phyloP scores from a whole-genome alignment of 2,113 vertebrate genomes.

The Cavia aperea region DNA sequence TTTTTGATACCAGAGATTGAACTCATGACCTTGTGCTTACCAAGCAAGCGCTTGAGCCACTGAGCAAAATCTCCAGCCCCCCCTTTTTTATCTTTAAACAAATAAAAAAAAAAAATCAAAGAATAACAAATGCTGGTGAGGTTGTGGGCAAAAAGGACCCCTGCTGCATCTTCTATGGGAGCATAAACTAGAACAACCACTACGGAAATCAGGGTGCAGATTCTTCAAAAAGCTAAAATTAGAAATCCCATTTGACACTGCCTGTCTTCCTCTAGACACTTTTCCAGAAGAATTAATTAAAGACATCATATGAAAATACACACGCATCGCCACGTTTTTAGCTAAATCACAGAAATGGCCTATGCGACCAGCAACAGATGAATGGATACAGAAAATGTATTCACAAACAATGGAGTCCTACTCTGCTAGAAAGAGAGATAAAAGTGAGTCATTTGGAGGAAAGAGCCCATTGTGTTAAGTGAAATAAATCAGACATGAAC shows the following conservation, averaged over 20 bases:
- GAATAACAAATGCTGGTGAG: neutral
- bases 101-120: neutral
- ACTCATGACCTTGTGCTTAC: too few relatives aligned
- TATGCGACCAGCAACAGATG: neutral
- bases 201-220: neutral
- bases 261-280: neutral
- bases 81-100: too few relatives aligned
- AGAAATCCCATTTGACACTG: neutral
- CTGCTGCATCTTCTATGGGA: neutral
- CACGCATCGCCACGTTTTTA: neutral
- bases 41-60: too few relatives aligned
- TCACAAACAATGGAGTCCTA: neutral
- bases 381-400: neutral
- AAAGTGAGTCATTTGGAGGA: neutral
- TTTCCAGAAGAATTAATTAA: neutral
- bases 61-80: too few relatives aligned
- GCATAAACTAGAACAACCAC: neutral
- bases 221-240: neutral
- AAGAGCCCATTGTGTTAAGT: neutral
- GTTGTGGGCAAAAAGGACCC: neutral
- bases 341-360: neutral
- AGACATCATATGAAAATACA: neutral
- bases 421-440: neutral
- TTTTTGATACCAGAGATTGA: too few relatives aligned
- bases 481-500: neutral